Percentiles rank a stretch among this genome's conserved stretches.
Evolutionary conservation across 2,797 vertebrate genomes (phyloP).

Genomic region (Alca torda): DNA sequence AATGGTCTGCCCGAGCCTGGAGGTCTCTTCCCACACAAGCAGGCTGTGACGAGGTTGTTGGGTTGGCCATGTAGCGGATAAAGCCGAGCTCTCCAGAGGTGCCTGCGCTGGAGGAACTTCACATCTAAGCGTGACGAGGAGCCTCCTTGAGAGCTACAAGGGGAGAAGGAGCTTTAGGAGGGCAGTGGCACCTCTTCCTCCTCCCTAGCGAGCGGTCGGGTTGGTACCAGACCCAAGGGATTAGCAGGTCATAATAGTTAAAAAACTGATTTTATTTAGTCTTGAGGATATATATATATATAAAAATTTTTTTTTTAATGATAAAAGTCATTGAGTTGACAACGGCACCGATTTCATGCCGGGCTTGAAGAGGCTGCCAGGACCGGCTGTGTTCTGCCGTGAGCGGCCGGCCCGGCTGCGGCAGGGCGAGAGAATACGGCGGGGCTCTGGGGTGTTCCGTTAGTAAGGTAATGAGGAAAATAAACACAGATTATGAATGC

Average conservation of each 20-base stretch:
- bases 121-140: not conserved
- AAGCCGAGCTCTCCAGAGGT: not conserved
- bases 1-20: not conserved
- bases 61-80: fast-evolving
- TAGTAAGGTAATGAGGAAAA: not conserved
- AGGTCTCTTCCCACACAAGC: not conserved
- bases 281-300: not conserved
- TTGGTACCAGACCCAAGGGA: not conserved
- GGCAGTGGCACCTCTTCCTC: not conserved
- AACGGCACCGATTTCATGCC: not conserved
- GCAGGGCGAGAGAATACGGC: not conserved
- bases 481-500: not conserved
- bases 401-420: not conserved
- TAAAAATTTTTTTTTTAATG: not conserved
- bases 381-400: not conserved
- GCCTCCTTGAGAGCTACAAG: not conserved
- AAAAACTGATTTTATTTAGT: not conserved
- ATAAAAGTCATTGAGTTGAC: not conserved
- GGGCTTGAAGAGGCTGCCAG: not conserved
- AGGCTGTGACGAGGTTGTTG: not conserved
- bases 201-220: not conserved
- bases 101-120: not conserved
- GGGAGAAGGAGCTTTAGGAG: not conserved
- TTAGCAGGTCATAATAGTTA: not conserved
- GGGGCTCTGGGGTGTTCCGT: not conserved